Percentiles rank a stretch among this genome's conserved stretches.
phyloP scores from a whole-genome alignment of 2,797 vertebrate species.

The Salmo trutta region DNA sequence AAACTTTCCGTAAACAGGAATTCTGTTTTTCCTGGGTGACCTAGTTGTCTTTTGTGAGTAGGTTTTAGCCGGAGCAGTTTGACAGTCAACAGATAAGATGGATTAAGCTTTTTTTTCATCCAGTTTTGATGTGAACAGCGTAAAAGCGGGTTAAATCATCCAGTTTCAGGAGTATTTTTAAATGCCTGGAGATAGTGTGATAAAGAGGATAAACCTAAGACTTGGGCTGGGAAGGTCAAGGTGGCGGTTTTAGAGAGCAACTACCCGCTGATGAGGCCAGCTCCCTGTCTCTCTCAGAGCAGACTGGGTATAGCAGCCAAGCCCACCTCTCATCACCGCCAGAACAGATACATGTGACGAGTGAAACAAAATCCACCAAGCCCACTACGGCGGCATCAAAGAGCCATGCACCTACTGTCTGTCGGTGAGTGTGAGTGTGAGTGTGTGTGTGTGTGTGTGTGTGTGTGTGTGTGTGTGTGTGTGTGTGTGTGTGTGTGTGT shows the following conservation, averaged over 20 bases:
- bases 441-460: not conserved
- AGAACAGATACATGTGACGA: slow-evolving; percentile 61
- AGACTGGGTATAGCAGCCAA: slow-evolving; percentile 42
- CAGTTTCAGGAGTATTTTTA: slow-evolving; percentile 85
- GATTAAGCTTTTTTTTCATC: slow-evolving; percentile 84
- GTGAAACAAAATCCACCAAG: slow-evolving; percentile 65
- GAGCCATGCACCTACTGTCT: slow-evolving; percentile 53
- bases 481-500: not conserved
- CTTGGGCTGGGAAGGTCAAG: slow-evolving; percentile 76
- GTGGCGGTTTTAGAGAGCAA: slow-evolving; percentile 66
- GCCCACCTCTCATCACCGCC: slow-evolving; percentile 65
- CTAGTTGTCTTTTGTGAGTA: slow-evolving; percentile 88
- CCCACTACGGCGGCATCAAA: slow-evolving; percentile 61
- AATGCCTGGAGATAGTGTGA: slow-evolving; percentile 81
- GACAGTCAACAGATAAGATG: slow-evolving; percentile 90
- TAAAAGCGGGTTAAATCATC: slow-evolving; percentile 86
- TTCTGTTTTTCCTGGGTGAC: slow-evolving; percentile 78
- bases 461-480: not conserved
- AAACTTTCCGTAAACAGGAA: slow-evolving; percentile 77
- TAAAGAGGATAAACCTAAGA: slow-evolving; percentile 80
- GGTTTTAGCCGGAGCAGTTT: slow-evolving; percentile 85
- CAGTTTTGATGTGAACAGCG: slow-evolving; percentile 85
- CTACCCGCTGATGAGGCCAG: slow-evolving; percentile 59
- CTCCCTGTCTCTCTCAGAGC: slow-evolving; percentile 43
- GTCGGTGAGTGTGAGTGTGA: slow-evolving; percentile 10